phyloP scores from a whole-genome alignment of 1,140 invertebrate genomes.

The Sycobia sp. region DNA sequence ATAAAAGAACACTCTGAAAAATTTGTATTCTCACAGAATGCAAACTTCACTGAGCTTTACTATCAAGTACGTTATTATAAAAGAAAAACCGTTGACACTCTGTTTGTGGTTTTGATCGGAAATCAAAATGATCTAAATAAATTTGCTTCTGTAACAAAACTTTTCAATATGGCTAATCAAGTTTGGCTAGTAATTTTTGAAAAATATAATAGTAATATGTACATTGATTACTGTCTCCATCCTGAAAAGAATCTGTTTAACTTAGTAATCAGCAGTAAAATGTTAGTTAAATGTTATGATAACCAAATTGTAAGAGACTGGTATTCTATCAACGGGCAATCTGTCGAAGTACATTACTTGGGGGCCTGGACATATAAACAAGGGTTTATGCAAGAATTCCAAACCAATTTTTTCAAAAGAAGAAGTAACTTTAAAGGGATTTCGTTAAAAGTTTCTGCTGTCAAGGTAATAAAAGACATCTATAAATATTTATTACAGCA shows the following conservation, averaged over 20 bases:
- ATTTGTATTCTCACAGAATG: constrained; percentile 7
- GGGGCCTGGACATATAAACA: constrained; percentile 30
- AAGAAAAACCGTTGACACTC: not conserved
- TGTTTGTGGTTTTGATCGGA: constrained; percentile 10
- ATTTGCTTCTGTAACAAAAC: constrained; percentile 4
- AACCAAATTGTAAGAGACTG: not conserved
- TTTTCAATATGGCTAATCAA: constrained; percentile 9
- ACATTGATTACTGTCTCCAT: not conserved
- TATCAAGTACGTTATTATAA: constrained; percentile 16
- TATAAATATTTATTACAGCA: too few relatives aligned
- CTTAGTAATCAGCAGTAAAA: constrained; percentile 15
- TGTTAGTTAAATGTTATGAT: constrained; percentile 13
- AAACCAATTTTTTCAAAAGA: constrained; percentile 31
- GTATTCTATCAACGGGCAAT: constrained; percentile 25
- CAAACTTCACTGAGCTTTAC: constrained; percentile 9
- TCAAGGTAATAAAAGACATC: constrained; percentile 40
- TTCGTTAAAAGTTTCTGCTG: constrained; percentile 33
- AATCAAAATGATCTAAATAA: not conserved
- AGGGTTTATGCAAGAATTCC: not conserved
- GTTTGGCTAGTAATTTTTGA: constrained; percentile 22
- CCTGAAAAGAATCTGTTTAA: not conserved
- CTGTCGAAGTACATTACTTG: constrained; percentile 7
- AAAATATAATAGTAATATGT: not conserved
- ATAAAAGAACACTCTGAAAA: constrained; percentile 9
- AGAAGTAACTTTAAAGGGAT: constrained; percentile 38